A percentile compares a stretch with the other conserved stretches of the same genome.
Evolutionary conservation across 35 echinoderm and acorn worm species (phyloP).

Genomic region (Strongylocentrotus purpuratus): DNA sequence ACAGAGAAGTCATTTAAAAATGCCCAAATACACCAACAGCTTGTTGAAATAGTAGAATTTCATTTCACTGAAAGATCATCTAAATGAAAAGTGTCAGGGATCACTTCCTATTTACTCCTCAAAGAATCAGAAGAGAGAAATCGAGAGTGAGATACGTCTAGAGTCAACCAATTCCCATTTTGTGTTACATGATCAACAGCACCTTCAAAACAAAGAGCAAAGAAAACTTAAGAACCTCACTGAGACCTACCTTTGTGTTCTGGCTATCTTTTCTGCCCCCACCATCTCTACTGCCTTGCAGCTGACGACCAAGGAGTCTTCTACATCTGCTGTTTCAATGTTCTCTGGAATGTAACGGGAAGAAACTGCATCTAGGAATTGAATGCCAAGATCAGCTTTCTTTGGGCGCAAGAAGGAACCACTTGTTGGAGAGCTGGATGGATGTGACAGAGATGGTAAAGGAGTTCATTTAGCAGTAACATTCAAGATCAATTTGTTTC

Average conservation of each 20-base stretch:
- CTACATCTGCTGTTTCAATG: constrained; percentile 75
- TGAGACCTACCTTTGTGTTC: constrained; percentile 76
- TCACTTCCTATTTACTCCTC: background rate
- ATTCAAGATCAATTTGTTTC: background rate
- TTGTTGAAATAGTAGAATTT: too few relatives aligned
- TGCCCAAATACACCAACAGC: too few relatives aligned
- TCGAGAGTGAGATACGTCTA: too few relatives aligned
- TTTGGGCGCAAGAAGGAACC: constrained; percentile 92
- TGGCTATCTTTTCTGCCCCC: constrained; percentile 76
- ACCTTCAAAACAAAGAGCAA: too few relatives aligned
- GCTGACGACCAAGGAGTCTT: constrained; percentile 62
- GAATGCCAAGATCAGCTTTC: constrained; percentile 79
- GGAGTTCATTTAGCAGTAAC: background rate
- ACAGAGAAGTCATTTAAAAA: background rate
- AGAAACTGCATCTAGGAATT: constrained; percentile 62
- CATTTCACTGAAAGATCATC: too few relatives aligned
- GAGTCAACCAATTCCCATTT: too few relatives aligned
- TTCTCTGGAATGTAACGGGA: constrained; percentile 84
- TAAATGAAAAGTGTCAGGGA: too few relatives aligned
- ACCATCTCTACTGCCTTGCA: constrained; percentile 84
- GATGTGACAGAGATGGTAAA: background rate
- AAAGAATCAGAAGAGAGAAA: too few relatives aligned
- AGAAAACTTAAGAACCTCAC: too few relatives aligned
- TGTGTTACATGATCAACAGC: too few relatives aligned
- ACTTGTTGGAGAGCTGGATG: constrained; percentile 71